Base-by-base conservation (phyloP, 1,140 invertebrate species). In the Polypedilum vanderplanki region DNA sequence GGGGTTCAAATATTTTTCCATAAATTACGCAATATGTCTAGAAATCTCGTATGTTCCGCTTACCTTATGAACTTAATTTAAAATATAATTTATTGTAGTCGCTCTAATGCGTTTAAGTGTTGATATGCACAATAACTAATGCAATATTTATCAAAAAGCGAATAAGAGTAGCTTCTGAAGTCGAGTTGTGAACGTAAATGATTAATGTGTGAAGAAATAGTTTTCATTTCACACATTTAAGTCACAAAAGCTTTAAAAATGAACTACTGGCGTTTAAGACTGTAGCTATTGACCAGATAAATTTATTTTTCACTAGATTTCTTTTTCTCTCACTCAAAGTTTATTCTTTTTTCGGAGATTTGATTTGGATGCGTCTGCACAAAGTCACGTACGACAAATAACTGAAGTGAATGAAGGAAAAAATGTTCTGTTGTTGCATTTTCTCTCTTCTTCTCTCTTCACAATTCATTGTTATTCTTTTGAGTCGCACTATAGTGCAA, bases 211-310 rank as follows among this genome's bases (percentile, higher is more conserved):
- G 17, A 20, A 33, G 24, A 33, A 22, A 10, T 70, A 20, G 17
- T n/a, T 70, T 70, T 70, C 65, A 70, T 70, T 70, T 70, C 65
- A 70, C 65, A 20, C 65, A 70, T 70, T 70, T 18, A 70, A 57
- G 46, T 57, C 8, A n/a, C 46, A 4, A 15, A 57, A 57, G 12
- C 46, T 57, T 12, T n/a, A n/a, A 57, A 57, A 57, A 57, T 33
- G 24, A n/a, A 57, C 46, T 57, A 57, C 46, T n/a, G 24, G 46
- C 12, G 10, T 57, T 57, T 57, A 12, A 57, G 46, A 12, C 15
- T 57, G 3, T 15, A 12, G 46, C n/a, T 57, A 12, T 57, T 57
- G 46, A 57, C 46, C 46, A 57, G 46, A 57, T n/a, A 57, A 57
- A 4, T 57, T 57, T 70, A 18, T 70, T 70, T 70, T 70, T 20